These are phyloP conservation scores for Hemichromis elongatus DNA, from an alignment of 2,113 vertebrate species.

Conservation along the genomic window DNA sequence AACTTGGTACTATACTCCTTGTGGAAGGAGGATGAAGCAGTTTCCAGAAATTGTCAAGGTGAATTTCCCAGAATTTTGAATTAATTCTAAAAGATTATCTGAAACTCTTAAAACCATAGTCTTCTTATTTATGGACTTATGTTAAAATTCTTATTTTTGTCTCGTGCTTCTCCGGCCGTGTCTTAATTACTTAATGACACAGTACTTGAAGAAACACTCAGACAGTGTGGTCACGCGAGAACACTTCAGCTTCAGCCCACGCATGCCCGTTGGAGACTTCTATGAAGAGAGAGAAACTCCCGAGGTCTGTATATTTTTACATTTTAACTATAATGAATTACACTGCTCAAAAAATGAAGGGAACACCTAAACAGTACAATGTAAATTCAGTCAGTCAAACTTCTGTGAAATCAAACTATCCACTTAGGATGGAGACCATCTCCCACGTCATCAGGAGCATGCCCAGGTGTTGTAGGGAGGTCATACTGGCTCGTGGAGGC, in stretches of 20 bases:
- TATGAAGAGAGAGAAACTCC: slow-evolving; percentile 89
- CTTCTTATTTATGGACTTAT: background rate
- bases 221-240: slow-evolving; percentile 85
- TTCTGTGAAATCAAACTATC: too few relatives aligned
- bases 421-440: too few relatives aligned
- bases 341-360: too few relatives aligned
- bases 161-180: background rate
- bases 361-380: too few relatives aligned
- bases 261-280: slow-evolving; percentile 95
- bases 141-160: background rate
- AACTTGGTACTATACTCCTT: slow-evolving; percentile 97
- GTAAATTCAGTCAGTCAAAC: too few relatives aligned
- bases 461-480: too few relatives aligned
- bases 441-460: too few relatives aligned
- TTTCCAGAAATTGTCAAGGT: slow-evolving; percentile 96
- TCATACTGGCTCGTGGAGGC: too few relatives aligned
- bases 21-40: slow-evolving; percentile 95
- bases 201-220: slow-evolving; percentile 89
- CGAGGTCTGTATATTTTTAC: slow-evolving; percentile 72
- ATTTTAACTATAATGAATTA: background rate
- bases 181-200: background rate
- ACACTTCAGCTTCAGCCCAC: slow-evolving; percentile 97
- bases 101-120: background rate
- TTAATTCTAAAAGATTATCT: background rate
- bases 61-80: background rate